Evolutionary conservation across 2,888 invertebrate genomes (phyloP).

Genomic region (Heteropelma amictum): DNA sequence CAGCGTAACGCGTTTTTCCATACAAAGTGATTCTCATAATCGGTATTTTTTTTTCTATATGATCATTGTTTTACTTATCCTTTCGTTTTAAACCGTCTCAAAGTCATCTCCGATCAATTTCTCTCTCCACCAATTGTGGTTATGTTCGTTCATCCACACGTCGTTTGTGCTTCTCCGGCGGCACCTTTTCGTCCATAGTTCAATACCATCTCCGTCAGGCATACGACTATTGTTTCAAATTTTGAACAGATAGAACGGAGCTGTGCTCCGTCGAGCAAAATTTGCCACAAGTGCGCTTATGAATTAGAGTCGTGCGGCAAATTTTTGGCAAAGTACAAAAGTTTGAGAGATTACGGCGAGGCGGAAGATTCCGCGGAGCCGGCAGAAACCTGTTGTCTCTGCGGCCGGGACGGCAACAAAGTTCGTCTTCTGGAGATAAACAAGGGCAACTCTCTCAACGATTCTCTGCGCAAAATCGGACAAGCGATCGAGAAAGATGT

Average conservation of each 20-base stretch:
- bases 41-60: too few species aligned
- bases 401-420: too few species aligned
- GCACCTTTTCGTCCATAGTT: too few species aligned
- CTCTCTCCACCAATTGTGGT: too few species aligned
- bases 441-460: conserved; percentile 59
- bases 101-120: too few species aligned
- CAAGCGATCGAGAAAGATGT: conserved; percentile 66
- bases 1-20: too few species aligned
- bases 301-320: conserved; percentile 71
- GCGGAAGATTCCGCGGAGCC: too few species aligned
- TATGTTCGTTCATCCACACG: too few species aligned
- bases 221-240: neutral
- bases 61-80: too few species aligned
- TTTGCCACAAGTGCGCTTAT: conserved; percentile 74
- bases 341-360: neutral
- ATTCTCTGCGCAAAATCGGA: conserved; percentile 61
- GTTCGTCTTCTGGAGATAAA: conserved; percentile 67
- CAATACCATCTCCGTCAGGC: neutral
- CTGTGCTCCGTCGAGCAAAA: conserved; percentile 62
- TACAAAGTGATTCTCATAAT: too few species aligned
- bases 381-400: neutral
- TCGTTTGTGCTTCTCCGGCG: too few species aligned
- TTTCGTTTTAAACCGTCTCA: too few species aligned
- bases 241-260: conserved; percentile 32
- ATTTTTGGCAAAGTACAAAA: conserved; percentile 69